Conservation (phyloP, 2,797 vertebrate genomes). For the Oreonectes daqikongensis region DNA sequence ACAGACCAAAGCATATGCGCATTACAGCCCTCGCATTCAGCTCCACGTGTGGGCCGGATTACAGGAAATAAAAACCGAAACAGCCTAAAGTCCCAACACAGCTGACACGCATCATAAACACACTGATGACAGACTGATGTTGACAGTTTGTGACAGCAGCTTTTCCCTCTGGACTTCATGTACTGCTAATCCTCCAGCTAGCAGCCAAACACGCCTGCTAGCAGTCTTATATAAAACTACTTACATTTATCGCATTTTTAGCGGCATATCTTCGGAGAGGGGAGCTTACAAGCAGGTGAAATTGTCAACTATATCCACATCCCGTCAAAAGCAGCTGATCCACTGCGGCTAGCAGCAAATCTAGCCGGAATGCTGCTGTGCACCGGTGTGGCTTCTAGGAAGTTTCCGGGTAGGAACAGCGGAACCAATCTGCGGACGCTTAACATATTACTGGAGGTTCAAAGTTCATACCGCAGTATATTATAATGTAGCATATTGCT, state of each 20-base stretch:
- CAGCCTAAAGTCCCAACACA: constrained; percentile 16
- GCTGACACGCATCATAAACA: constrained; percentile 16
- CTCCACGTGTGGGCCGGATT: not conserved
- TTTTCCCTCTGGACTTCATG: constrained; percentile 20
- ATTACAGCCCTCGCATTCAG: not conserved
- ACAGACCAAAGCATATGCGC: not conserved
- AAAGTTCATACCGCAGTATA: not conserved
- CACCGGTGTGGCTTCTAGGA: constrained; percentile 24
- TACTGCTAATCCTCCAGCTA: constrained; percentile 33
- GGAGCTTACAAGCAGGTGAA: not conserved
- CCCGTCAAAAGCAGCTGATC: constrained; percentile 21
- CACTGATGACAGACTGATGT: constrained; percentile 21
- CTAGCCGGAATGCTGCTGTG: constrained; percentile 34
- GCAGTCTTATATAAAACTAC: constrained; percentile 15
- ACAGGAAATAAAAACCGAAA: not conserved
- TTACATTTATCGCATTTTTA: constrained; percentile 53
- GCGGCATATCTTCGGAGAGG: constrained; percentile 35
- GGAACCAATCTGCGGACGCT: not conserved
- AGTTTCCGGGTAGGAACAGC: constrained; percentile 47
- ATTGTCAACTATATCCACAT: constrained; percentile 27
- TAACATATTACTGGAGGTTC: not conserved
- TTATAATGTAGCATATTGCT: no score
- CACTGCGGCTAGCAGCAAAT: constrained; percentile 38
- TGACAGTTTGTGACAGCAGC: constrained; percentile 30
- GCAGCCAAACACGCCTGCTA: constrained; percentile 7